Conservation (phyloP, 1,140 invertebrate genomes). For the Battus philenor region DNA sequence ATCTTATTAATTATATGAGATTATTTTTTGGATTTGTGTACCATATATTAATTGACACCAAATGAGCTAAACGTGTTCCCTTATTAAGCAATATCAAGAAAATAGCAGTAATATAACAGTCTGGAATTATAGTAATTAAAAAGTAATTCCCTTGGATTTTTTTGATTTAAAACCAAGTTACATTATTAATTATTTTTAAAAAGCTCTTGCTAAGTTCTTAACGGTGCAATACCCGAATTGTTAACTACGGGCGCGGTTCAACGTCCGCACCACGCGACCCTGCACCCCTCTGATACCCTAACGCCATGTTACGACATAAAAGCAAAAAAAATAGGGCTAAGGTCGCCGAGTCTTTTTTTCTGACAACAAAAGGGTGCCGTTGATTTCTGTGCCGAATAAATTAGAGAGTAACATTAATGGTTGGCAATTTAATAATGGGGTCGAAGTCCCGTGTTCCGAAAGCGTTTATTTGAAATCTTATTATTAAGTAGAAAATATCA, state of each 20-base stretch:
- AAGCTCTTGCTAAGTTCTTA: no score
- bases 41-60: no score
- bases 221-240: slow-evolving; percentile 1
- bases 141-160: no score
- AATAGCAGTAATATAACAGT: no score
- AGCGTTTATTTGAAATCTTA: slow-evolving; percentile 1
- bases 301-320: slow-evolving; percentile 7
- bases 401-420: slow-evolving; percentile 25
- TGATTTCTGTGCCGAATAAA: slow-evolving; percentile 23
- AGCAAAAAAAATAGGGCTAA: slow-evolving; percentile 36
- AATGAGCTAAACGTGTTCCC: no score
- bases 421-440: slow-evolving; percentile 26
- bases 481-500: no score
- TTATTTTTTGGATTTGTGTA: no score
- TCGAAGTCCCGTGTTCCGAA: neutral
- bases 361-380: slow-evolving; percentile 26
- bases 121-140: no score
- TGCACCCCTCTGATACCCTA: slow-evolving; percentile 29
- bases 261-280: slow-evolving; percentile 48
- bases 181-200: no score
- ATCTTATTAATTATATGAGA: no score
- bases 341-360: slow-evolving; percentile 39
- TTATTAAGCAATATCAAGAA: no score
- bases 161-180: no score
- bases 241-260: slow-evolving; percentile 33